A percentile compares a stretch with the other conserved stretches of the same genome.
Evolutionary conservation across 1,140 invertebrate species (phyloP).

Genomic region (Lepidurus couesii): DNA sequence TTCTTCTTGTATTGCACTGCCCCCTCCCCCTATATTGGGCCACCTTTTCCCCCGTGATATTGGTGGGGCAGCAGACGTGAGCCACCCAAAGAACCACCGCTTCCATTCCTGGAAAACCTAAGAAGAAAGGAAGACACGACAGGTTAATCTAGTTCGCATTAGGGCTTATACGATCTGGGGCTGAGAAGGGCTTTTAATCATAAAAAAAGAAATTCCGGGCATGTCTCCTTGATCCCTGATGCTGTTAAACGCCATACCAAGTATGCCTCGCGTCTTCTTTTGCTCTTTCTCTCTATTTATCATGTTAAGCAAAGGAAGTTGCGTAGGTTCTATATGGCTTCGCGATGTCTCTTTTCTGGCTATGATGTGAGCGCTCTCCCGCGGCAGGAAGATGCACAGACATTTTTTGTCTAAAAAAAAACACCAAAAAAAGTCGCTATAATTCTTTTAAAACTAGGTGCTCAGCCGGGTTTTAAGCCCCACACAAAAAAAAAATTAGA

Average conservation of each 20-base stretch:
- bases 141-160: constrained; percentile 12
- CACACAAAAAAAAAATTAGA: neutral
- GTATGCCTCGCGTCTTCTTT: neutral
- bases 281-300: neutral
- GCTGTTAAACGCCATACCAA: constrained; percentile 14
- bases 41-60: neutral
- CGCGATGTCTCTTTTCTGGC: neutral
- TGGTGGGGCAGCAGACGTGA: neutral
- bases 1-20: neutral
- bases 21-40: neutral
- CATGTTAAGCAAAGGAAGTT: neutral
- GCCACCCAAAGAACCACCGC: neutral
- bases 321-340: neutral
- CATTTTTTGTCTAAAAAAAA: neutral
- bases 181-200: neutral
- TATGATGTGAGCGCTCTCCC: neutral
- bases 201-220: neutral
- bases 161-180: neutral
- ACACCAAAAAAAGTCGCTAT: neutral
- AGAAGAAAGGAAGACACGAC: neutral
- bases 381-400: neutral
- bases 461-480: neutral
- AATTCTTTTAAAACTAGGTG: neutral
- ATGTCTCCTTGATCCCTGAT: constrained; percentile 16
- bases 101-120: neutral